These are phyloP conservation scores for Xylota sylvarum DNA, from an alignment of 2,888 invertebrate species.

Conservation along the genomic window DNA sequence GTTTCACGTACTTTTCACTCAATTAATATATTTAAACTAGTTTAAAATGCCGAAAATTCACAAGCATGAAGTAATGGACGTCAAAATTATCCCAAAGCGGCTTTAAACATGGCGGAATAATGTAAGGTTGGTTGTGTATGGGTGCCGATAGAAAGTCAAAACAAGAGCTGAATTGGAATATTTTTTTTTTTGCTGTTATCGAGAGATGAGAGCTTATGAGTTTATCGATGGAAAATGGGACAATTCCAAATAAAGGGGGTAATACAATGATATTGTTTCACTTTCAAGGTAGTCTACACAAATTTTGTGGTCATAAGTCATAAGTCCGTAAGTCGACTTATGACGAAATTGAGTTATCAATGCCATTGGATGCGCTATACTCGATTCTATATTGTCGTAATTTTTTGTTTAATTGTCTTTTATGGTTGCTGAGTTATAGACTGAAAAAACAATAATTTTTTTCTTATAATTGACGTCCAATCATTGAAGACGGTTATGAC, in stretches of 20 bases:
- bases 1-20: slow-evolving; percentile 48
- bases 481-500: too few relatives aligned
- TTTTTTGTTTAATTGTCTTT: too few relatives aligned
- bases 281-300: too few relatives aligned
- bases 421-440: too few relatives aligned
- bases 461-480: too few relatives aligned
- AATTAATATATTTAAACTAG: slow-evolving; percentile 49
- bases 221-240: slow-evolving; percentile 21
- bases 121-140: slow-evolving; percentile 23
- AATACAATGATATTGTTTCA: slow-evolving; percentile 5
- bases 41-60: slow-evolving; percentile 52
- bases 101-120: slow-evolving; percentile 73
- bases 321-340: too few relatives aligned
- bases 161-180: slow-evolving; percentile 66
- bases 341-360: too few relatives aligned
- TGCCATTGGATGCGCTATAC: too few relatives aligned
- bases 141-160: slow-evolving; percentile 62
- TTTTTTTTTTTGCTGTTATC: slow-evolving; percentile 42
- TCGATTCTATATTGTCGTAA: too few relatives aligned
- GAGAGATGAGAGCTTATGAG: slow-evolving; percentile 10
- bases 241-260: slow-evolving; percentile 7
- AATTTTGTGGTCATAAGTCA: too few relatives aligned
- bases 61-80: slow-evolving; percentile 68
- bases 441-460: too few relatives aligned
- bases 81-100: slow-evolving; percentile 67